Conservation (phyloP, 2,888 invertebrate genomes). For the Agrochola macilenta region DNA sequence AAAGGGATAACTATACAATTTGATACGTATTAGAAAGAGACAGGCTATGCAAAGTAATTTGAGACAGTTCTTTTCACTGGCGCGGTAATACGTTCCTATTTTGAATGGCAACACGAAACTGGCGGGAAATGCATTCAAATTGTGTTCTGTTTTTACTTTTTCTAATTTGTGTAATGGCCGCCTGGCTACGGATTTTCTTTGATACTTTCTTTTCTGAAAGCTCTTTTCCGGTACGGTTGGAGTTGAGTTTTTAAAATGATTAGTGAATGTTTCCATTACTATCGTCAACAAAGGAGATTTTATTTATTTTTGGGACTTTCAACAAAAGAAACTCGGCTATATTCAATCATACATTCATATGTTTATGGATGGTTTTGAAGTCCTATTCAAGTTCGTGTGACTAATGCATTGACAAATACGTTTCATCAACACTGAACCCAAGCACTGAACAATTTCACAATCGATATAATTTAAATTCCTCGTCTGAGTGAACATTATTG, state of each 20-base stretch:
- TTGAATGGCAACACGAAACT: constrained; percentile 89
- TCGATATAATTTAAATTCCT: constrained; percentile 70
- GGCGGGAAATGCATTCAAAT: constrained; percentile 89
- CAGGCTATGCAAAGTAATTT: constrained; percentile 85
- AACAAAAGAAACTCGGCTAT: neutral
- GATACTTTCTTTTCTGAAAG: constrained; percentile 73
- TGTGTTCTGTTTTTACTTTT: constrained; percentile 80
- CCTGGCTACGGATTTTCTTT: constrained; percentile 82
- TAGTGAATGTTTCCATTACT: constrained; percentile 11
- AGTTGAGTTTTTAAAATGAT: constrained; percentile 18
- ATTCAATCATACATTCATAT: neutral
- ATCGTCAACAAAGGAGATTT: too few species aligned
- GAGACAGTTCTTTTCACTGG: constrained; percentile 90
- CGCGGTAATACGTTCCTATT: constrained; percentile 89
- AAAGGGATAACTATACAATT: constrained; percentile 74
- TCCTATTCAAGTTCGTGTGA: constrained; percentile 3
- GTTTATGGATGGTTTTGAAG: too few species aligned
- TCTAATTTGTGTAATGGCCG: constrained; percentile 87
- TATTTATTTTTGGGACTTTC: neutral
- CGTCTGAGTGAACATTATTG: constrained; percentile 70
- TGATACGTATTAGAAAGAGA: constrained; percentile 71
- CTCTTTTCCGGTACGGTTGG: constrained; percentile 19
- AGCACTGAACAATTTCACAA: constrained; percentile 69
- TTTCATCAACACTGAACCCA: neutral
- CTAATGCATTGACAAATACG: constrained; percentile 25